A percentile compares a stretch with the other conserved stretches of the same genome.
Evolutionary conservation across 2,888 invertebrate species (phyloP).

Genomic region (Gymnoscelis rufifasciata): DNA sequence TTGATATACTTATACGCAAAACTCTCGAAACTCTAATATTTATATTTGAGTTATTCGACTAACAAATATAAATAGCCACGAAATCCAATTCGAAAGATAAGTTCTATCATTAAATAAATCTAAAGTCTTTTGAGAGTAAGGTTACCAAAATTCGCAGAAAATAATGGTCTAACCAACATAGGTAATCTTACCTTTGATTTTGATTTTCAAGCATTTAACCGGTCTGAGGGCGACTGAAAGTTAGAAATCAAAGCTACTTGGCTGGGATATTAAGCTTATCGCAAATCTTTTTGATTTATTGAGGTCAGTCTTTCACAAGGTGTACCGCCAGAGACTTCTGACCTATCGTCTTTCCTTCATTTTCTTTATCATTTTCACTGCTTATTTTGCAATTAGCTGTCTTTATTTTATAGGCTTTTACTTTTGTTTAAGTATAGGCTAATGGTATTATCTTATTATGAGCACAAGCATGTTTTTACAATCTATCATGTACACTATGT

Average conservation of each 20-base stretch:
- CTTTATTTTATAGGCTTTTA: not conserved
- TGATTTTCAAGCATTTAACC: conserved; percentile 1
- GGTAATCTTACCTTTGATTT: conserved; percentile 1
- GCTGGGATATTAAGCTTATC: conserved; percentile 50
- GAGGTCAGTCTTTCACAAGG: conserved; percentile 3
- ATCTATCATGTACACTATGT: no score
- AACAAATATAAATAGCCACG: no score
- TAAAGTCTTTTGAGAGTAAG: not conserved
- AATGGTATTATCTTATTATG: no score
- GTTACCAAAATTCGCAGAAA: not conserved
- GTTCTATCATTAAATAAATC: not conserved
- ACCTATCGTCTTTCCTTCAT: conserved; percentile 6
- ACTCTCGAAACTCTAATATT: no score
- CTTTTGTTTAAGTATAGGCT: no score
- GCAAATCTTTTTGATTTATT: conserved; percentile 53
- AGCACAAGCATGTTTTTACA: no score
- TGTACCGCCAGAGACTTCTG: not conserved
- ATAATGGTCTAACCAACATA: not conserved
- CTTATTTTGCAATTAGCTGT: not conserved
- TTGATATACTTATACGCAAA: no score
- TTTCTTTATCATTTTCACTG: not conserved
- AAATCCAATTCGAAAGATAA: no score
- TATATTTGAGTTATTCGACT: no score
- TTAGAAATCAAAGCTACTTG: conserved; percentile 35
- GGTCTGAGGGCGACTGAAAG: conserved; percentile 10